Conservation (phyloP, 92 coral and sea anemone species). For the Montipora capitata region DNA sequence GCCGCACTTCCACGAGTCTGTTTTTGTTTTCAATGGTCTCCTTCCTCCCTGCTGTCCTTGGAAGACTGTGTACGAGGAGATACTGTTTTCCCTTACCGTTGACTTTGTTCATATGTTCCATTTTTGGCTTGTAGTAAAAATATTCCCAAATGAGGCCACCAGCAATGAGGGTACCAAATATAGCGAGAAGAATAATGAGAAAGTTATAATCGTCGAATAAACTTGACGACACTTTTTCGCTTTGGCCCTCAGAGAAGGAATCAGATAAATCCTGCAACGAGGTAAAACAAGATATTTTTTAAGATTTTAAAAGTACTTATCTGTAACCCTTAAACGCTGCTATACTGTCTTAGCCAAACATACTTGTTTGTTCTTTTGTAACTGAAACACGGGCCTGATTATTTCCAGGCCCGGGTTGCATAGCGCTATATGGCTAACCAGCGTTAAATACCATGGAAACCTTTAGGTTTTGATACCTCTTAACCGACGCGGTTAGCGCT, state of each 20-base stretch:
- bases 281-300: neutral
- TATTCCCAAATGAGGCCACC: slow-evolving; percentile 93
- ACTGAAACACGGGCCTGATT: too few relatives aligned
- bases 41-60: neutral
- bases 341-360: too few relatives aligned
- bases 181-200: slow-evolving; percentile 90
- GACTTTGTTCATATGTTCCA: slow-evolving; percentile 56
- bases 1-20: too few relatives aligned
- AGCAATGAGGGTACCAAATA: slow-evolving; percentile 84
- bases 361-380: too few relatives aligned
- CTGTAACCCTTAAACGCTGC: too few relatives aligned
- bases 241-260: slow-evolving; percentile 42
- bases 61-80: too few relatives aligned
- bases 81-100: slow-evolving; percentile 20
- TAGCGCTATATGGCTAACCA: too few relatives aligned
- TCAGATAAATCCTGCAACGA: slow-evolving; percentile 70
- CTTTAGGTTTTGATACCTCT: too few relatives aligned
- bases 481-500: too few relatives aligned
- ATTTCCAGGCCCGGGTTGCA: too few relatives aligned
- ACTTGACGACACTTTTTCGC: slow-evolving; percentile 45
- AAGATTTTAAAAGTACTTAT: neutral
- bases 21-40: too few relatives aligned
- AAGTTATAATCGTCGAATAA: slow-evolving; percentile 93
- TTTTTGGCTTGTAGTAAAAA: slow-evolving; percentile 83
- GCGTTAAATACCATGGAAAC: too few relatives aligned